Base-by-base conservation (phyloP, 2,113 vertebrate genomes). In the Carassius carassius region DNA sequence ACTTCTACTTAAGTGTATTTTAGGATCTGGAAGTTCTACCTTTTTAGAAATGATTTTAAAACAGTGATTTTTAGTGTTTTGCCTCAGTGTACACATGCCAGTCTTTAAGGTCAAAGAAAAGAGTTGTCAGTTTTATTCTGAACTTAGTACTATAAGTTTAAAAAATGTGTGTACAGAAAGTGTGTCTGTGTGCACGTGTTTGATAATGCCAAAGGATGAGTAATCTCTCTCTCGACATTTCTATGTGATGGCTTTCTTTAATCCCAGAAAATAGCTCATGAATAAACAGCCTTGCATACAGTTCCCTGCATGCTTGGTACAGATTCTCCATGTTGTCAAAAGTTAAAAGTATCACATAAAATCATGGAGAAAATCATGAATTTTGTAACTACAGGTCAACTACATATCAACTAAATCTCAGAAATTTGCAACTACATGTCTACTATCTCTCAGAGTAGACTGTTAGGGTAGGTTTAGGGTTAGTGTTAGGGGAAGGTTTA, bases 171-270 rank as follows among this genome's bases (percentile, higher is more conserved):
- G 37, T 84, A 85, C 84, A 77, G 0, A 4, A 70, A 74, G 72
- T 37, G 58, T 17, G 19, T 84, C 41, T 89, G 81, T 86, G 86
- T 86, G 82, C 44, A 41, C 17, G 19, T 75, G 49, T 79, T 49
- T 35, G 81, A 25, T 92, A 91, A 93, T 90, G 89, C 90, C 89
- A 49, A 69, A 86, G 77, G 41, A 78, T 49, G 21, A 74, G 17
- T 92, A 91, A 92, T 91, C 90, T 90, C 89, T 91, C 49, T 84
- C 84, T 87, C 60, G 56, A 90, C 90, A 88, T 91, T 83, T 84
- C 82, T 86, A 49, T 78, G 32, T 77, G 73, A 54, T 56, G 1
- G 16, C 47, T 58, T 84, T 47, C 17, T 3, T 21, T 35, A 54
- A 77, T 77, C 29, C 32, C 7, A 77, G 14, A 67, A 58, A 41